These are phyloP conservation scores for Turritopsis rubra DNA, from an alignment of 30 jellyfish, hydroid and myxozoan species.

Conservation along the genomic window DNA sequence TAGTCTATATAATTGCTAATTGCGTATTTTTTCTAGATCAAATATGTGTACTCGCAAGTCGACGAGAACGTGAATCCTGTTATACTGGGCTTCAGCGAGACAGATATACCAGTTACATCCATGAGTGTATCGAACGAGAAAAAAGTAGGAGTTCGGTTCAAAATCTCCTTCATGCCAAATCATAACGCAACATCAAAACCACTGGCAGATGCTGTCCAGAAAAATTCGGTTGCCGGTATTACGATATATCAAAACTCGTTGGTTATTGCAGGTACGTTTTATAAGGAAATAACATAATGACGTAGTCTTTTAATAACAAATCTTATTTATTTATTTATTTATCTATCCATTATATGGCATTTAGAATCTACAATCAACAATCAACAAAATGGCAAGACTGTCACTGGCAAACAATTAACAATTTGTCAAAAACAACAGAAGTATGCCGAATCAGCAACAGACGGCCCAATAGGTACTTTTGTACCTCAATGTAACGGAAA, in stretches of 20 bases:
- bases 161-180: background rate
- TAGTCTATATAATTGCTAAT: background rate
- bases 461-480: constrained; percentile 24
- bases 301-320: background rate
- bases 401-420: constrained; percentile 12
- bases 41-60: constrained; percentile 33
- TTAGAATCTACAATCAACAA: background rate
- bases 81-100: constrained; percentile 21
- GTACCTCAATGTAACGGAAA: constrained; percentile 30
- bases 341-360: background rate
- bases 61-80: constrained; percentile 7
- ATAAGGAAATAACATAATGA: background rate
- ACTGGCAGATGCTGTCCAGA: constrained; percentile 4
- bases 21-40: constrained; percentile 30
- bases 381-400: background rate
- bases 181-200: constrained; percentile 25
- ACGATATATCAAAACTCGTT: constrained; percentile 19
- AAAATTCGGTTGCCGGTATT: constrained; percentile 23
- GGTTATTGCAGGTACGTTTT: constrained; percentile 27
- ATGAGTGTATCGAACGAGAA: constrained; percentile 9
- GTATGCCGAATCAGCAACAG: constrained; percentile 11
- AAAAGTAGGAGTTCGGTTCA: constrained; percentile 18
- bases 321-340: background rate
- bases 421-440: constrained; percentile 31
- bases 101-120: constrained; percentile 19